Conservation (phyloP, 1,140 invertebrate genomes). For the Brachionus plicatilis region DNA sequence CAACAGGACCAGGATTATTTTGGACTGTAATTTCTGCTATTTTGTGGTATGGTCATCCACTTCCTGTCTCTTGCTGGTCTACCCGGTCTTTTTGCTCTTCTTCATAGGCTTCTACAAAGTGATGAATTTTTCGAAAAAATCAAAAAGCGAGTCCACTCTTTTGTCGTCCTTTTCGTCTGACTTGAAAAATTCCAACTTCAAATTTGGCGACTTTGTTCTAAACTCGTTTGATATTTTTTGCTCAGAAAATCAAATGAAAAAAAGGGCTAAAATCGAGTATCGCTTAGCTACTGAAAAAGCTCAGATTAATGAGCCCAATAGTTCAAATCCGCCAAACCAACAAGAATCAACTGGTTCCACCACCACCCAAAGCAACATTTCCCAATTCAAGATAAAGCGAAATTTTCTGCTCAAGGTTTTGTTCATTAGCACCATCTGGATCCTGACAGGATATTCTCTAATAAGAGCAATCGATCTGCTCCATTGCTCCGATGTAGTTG, state of each 20-base stretch:
- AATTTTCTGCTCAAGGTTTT: slow-evolving; percentile 5
- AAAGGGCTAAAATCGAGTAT: background rate
- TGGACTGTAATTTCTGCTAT: slow-evolving; percentile 35
- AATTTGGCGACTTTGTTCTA: background rate
- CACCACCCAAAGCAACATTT: background rate
- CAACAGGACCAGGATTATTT: background rate
- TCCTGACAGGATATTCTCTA: slow-evolving; percentile 10
- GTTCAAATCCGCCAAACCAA: background rate
- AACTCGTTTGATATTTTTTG: slow-evolving; percentile 22
- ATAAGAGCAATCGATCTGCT: slow-evolving; percentile 14
- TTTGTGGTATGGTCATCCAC: slow-evolving; percentile 30
- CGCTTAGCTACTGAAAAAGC: background rate
- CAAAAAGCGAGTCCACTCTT: background rate
- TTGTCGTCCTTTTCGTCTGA: background rate
- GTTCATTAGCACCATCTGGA: background rate
- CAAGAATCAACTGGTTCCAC: background rate
- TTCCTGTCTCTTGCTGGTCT: slow-evolving; percentile 27
- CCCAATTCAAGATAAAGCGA: slow-evolving; percentile 1
- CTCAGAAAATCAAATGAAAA: background rate
- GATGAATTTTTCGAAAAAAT: background rate
- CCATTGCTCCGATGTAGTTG: slow-evolving; percentile 4
- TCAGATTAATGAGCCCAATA: background rate
- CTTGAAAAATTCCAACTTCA: background rate
- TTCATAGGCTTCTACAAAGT: background rate
- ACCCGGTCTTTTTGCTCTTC: slow-evolving; percentile 13